Evolutionary conservation across 2,888 invertebrate genomes (phyloP).

Genomic region (Polia nebulosa): DNA sequence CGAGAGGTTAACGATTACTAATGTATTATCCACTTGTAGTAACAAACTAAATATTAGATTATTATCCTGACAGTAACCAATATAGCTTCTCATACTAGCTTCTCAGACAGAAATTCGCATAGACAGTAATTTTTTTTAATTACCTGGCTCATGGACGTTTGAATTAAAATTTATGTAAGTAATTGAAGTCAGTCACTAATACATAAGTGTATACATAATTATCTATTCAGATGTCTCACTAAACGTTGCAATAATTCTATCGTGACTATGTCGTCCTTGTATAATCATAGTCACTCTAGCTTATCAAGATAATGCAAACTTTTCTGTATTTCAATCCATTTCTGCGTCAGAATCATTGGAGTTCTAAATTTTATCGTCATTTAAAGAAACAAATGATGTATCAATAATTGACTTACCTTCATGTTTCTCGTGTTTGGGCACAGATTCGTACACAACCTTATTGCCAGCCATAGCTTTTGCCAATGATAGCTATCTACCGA

Average conservation of each 20-base stretch:
- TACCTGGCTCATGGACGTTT: not conserved
- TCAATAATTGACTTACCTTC: conserved; percentile 66
- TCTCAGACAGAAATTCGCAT: no score
- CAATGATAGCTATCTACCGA: conserved; percentile 44
- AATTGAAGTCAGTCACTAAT: not conserved
- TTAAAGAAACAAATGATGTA: not conserved
- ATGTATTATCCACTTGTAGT: not conserved
- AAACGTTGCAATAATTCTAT: not conserved
- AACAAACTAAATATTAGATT: not conserved
- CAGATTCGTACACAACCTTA: conserved; percentile 71
- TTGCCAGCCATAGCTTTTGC: conserved; percentile 69
- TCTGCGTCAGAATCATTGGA: not conserved
- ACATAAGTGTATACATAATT: not conserved
- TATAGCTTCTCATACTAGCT: no score
- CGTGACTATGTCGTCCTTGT: no score
- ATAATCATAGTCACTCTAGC: not conserved
- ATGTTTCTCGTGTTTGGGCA: conserved; percentile 67
- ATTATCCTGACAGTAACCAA: not conserved
- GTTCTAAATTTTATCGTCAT: not conserved
- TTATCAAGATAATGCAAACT: not conserved
- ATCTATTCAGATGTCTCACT: no score
- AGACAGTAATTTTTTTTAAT: no score
- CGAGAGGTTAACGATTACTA: conserved; percentile 25
- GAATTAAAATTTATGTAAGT: not conserved
- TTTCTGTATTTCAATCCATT: not conserved